Conservation (phyloP, 2,888 invertebrate genomes). For the Mesodorylaimus sp. region DNA sequence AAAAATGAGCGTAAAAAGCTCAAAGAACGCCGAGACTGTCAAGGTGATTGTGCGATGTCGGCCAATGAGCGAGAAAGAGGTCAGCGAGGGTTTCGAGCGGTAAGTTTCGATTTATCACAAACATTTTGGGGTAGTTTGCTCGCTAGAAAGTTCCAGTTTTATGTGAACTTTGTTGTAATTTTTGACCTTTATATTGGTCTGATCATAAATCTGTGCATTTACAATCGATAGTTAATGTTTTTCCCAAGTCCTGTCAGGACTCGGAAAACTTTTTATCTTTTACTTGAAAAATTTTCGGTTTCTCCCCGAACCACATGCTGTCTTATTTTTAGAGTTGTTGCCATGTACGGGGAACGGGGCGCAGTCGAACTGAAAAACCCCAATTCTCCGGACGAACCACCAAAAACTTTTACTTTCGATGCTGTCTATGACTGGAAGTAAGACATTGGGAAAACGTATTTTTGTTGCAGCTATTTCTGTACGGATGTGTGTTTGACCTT, state of each 20-base stretch:
- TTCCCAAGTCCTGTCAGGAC: no score
- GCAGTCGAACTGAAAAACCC: slow-evolving; percentile 75
- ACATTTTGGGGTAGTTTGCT: no score
- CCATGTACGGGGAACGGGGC: slow-evolving; percentile 64
- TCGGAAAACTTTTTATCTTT: no score
- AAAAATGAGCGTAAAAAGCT: neutral
- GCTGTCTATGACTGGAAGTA: slow-evolving; percentile 75
- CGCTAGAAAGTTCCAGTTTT: no score
- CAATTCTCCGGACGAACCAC: slow-evolving; percentile 44
- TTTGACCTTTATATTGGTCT: no score
- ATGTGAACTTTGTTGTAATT: slow-evolving; percentile 3
- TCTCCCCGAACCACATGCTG: slow-evolving; percentile 5
- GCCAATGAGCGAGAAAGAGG: slow-evolving; percentile 75
- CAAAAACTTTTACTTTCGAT: slow-evolving; percentile 87
- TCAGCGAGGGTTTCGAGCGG: slow-evolving; percentile 47
- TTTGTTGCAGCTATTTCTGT: no score
- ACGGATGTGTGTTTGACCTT: slow-evolving; percentile 10
- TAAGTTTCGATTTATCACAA: slow-evolving; percentile 22
- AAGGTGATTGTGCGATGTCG: slow-evolving; percentile 92
- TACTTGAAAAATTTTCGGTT: no score
- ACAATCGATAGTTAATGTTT: no score
- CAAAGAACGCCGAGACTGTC: slow-evolving; percentile 49
- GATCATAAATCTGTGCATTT: no score
- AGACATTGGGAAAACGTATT: slow-evolving; percentile 21
- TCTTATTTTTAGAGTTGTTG: slow-evolving; percentile 54